Evolutionary conservation across 1,140 invertebrate genomes (phyloP).

Genomic region (Copidosoma floridanum): DNA sequence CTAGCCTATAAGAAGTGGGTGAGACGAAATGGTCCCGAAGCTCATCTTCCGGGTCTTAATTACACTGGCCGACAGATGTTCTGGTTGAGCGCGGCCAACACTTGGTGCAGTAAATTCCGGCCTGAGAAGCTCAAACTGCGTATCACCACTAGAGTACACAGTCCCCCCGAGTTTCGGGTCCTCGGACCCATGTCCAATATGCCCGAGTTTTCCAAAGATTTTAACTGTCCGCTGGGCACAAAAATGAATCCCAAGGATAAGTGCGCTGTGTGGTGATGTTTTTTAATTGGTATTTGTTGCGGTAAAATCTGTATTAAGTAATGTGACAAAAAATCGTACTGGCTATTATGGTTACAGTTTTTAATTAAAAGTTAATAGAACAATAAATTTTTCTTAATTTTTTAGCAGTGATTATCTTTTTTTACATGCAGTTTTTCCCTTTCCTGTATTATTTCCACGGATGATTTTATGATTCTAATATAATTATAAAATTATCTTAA

Average conservation of each 20-base stretch:
- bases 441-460: too few species aligned
- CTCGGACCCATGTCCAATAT: slow-evolving; percentile 87
- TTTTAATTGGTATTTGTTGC: too few species aligned
- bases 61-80: slow-evolving; percentile 71
- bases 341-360: too few species aligned
- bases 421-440: too few species aligned
- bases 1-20: slow-evolving; percentile 55
- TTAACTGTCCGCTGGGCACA: slow-evolving; percentile 76
- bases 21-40: too few species aligned
- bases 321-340: too few species aligned
- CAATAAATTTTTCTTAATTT: too few species aligned
- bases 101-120: slow-evolving; percentile 67
- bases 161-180: slow-evolving; percentile 78
- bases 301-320: too few species aligned
- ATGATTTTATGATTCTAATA: too few species aligned
- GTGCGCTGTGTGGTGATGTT: slow-evolving; percentile 82
- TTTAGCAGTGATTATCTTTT: too few species aligned
- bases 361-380: too few species aligned
- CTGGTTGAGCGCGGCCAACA: slow-evolving; percentile 70
- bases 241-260: slow-evolving; percentile 89
- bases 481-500: too few species aligned
- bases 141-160: slow-evolving; percentile 74
- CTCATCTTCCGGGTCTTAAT: slow-evolving; percentile 61
- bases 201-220: slow-evolving; percentile 82
- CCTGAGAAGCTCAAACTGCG: slow-evolving; percentile 71